Evolutionary conservation across 2,113 vertebrate genomes (phyloP).

Genomic region (Stercorarius parasiticus): DNA sequence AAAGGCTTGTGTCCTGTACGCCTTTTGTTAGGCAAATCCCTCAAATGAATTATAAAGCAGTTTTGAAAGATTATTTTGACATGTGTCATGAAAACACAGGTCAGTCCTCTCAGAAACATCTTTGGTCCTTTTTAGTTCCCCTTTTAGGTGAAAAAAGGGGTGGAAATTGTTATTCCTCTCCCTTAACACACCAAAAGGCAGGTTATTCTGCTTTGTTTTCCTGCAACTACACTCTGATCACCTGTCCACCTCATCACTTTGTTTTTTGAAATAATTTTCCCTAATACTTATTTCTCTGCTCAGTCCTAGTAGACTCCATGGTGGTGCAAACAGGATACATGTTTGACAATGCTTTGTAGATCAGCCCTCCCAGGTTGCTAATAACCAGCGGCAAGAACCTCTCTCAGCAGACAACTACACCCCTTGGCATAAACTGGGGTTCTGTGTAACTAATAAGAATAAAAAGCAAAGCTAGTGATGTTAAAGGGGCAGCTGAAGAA

Average conservation of each 20-base stretch:
- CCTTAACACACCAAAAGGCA: neutral
- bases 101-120: neutral
- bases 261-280: neutral
- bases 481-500: neutral
- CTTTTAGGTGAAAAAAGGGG: neutral
- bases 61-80: constrained; percentile 39
- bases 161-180: neutral
- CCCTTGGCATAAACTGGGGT: neutral
- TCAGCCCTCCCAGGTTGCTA: neutral
- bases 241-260: neutral
- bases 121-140: neutral
- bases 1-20: constrained; percentile 41
- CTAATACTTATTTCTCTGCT: neutral
- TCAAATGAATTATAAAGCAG: constrained; percentile 40
- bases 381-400: neutral
- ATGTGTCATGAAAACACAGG: constrained; percentile 20
- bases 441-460: neutral
- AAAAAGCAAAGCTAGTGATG: neutral
- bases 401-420: neutral
- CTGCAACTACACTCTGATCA: neutral
- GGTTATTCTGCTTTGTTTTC: neutral
- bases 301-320: neutral
- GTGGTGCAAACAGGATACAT: neutral
- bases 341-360: neutral
- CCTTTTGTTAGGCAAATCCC: constrained; percentile 62